These are phyloP conservation scores for Exocentrus adspersus DNA, from an alignment of 2,888 invertebrate genomes.

Conservation along the genomic window DNA sequence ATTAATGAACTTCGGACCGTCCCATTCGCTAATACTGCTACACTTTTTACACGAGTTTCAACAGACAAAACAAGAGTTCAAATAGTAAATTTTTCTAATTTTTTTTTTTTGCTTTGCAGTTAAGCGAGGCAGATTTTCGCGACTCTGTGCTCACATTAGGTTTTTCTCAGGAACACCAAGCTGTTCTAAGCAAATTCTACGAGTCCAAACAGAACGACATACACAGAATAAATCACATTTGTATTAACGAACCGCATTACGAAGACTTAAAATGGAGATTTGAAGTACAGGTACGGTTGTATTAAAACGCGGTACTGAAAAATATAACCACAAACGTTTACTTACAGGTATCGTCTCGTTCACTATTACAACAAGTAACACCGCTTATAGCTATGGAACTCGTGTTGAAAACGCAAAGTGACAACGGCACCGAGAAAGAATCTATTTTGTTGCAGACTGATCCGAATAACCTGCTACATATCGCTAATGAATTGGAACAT, in stretches of 20 bases:
- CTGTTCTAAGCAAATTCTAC: conserved; percentile 70
- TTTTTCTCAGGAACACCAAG: conserved; percentile 71
- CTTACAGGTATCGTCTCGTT: conserved; percentile 69
- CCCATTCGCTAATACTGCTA: no score
- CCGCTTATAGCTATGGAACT: conserved; percentile 71
- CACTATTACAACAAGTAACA: conserved; percentile 68
- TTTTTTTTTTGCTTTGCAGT: conserved; percentile 57
- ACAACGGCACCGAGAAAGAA: conserved; percentile 57
- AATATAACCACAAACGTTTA: not conserved
- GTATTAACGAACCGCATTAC: conserved; percentile 64
- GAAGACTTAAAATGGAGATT: conserved; percentile 74
- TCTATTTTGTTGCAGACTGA: conserved; percentile 69
- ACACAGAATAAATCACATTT: conserved; percentile 60
- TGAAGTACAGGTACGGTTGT: conserved; percentile 68
- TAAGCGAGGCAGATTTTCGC: conserved; percentile 64
- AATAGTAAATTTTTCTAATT: no score
- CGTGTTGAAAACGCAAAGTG: conserved; percentile 53
- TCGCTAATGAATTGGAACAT: conserved; percentile 71
- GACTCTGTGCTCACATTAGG: conserved; percentile 66
- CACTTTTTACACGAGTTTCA: no score
- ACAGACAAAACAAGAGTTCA: no score
- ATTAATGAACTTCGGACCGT: no score
- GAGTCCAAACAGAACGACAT: conserved; percentile 68
- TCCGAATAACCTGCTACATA: conserved; percentile 70
- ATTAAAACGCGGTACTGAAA: not conserved